phyloP scores from a whole-genome alignment of 2,888 invertebrate genomes.

The Eumerus sabulonum region DNA sequence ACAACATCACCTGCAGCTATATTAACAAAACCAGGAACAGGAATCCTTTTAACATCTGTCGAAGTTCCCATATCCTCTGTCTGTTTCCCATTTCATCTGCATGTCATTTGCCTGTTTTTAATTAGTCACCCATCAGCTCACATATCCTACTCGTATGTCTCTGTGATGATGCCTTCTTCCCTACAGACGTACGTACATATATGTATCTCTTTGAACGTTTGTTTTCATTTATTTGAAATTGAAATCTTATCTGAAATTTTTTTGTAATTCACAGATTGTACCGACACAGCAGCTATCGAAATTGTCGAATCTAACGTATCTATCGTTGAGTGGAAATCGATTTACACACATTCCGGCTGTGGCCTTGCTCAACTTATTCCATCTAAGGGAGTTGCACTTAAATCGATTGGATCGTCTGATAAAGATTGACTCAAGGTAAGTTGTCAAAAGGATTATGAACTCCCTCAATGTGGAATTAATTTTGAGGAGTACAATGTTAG shows the following conservation, averaged over 20 bases:
- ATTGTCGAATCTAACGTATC: slow-evolving; percentile 86
- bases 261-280: slow-evolving; percentile 79
- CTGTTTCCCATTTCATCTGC: no score
- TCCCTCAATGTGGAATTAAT: not conserved
- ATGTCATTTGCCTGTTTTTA: no score
- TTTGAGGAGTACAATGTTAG: slow-evolving; percentile 10
- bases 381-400: slow-evolving; percentile 87
- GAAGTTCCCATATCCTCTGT: no score
- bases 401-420: slow-evolving; percentile 84
- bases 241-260: slow-evolving; percentile 14
- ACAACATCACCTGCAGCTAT: no score
- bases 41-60: slow-evolving; percentile 2
- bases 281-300: slow-evolving; percentile 88
- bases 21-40: no score
- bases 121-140: slow-evolving; percentile 7
- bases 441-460: not conserved
- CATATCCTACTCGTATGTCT: no score
- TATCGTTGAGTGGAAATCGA: slow-evolving; percentile 89
- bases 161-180: no score
- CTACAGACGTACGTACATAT: no score
- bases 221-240: no score
- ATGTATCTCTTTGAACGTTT: no score
- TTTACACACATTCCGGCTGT: slow-evolving; percentile 86
- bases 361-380: slow-evolving; percentile 91
- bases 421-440: slow-evolving; percentile 84